phyloP scores from a whole-genome alignment of 2,797 vertebrate species.

The Anas flavirostris region DNA sequence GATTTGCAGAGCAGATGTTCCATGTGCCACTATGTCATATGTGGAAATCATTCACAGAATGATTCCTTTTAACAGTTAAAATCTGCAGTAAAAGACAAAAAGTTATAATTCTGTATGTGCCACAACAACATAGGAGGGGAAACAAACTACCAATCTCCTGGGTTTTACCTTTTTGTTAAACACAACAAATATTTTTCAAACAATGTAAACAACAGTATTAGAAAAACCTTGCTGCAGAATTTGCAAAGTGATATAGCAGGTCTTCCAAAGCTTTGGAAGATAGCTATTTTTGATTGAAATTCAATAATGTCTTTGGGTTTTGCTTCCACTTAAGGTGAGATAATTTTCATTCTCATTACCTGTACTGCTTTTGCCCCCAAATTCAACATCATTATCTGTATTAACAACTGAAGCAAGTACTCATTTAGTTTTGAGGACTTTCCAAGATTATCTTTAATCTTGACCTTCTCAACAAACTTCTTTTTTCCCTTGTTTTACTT shows the following conservation, averaged over 20 bases:
- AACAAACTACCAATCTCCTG: neutral
- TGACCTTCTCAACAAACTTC: neutral
- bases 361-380: neutral
- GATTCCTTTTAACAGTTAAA: neutral
- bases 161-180: neutral
- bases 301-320: neutral
- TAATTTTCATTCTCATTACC: neutral
- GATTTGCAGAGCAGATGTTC: neutral
- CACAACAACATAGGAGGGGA: neutral
- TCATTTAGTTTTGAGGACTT: constrained; percentile 36
- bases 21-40: fast-evolving
- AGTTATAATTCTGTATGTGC: neutral
- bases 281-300: neutral
- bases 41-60: neutral
- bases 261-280: neutral
- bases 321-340: neutral
- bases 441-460: constrained; percentile 12
- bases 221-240: neutral
- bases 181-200: neutral
- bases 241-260: neutral
- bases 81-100: neutral
- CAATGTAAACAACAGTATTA: neutral
- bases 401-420: neutral
- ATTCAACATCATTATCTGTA: constrained; percentile 4
- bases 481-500: constrained; percentile 15